Conservation (phyloP, 2,113 vertebrate genomes). For the Castor canadensis region DNA sequence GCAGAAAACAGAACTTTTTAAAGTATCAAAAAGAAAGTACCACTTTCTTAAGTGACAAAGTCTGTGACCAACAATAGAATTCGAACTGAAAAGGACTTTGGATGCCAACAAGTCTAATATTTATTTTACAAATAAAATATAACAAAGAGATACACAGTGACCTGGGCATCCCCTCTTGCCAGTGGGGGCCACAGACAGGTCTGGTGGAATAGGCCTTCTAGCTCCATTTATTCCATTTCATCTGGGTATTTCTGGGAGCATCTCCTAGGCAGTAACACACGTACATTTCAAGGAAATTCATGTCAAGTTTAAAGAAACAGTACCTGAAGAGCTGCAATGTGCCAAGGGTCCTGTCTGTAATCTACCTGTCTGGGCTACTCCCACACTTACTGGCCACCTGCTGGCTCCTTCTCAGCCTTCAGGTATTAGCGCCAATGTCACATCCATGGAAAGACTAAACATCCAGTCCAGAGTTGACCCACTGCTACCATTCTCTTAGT, state of each 20-base stretch:
- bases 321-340: background rate
- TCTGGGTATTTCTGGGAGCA: background rate
- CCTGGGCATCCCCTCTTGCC: accelerated
- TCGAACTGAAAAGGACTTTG: background rate
- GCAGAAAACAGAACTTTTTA: constrained; percentile 33
- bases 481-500: too few relatives aligned
- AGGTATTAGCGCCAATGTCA: background rate
- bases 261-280: background rate
- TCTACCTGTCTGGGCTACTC: background rate
- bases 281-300: background rate
- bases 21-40: background rate
- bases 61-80: background rate
- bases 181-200: background rate
- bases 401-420: background rate
- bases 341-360: background rate
- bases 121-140: background rate
- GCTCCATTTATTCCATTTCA: background rate
- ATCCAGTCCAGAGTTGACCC: background rate
- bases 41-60: background rate
- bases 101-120: background rate
- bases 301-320: background rate
- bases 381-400: too few relatives aligned
- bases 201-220: too few relatives aligned
- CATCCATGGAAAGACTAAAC: background rate
- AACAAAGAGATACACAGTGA: too few relatives aligned